A percentile compares a stretch with the other conserved stretches of the same genome.
phyloP scores from a whole-genome alignment of 2,888 invertebrate genomes.

The Campoplex capitator region DNA sequence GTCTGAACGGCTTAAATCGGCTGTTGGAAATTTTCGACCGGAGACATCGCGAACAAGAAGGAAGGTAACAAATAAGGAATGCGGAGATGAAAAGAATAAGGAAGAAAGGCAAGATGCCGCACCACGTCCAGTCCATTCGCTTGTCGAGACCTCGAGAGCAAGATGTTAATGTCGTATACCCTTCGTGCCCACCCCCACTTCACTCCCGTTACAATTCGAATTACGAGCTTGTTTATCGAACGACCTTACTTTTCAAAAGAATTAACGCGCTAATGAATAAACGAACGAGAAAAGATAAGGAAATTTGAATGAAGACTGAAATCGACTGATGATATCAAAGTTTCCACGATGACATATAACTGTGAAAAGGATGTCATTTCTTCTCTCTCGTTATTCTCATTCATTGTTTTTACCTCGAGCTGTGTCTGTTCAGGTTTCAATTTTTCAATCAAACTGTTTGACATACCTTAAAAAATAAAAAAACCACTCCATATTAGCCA shows the following conservation, averaged over 20 bases:
- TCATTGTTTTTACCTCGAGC: not conserved
- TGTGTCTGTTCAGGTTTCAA: not conserved
- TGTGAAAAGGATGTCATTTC: not conserved
- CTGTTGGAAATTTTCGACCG: constrained; percentile 34
- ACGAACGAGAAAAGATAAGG: constrained; percentile 1
- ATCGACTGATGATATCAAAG: not conserved
- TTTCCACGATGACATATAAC: not conserved
- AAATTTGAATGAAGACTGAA: not conserved
- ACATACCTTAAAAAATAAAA: not conserved
- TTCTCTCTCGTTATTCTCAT: not conserved
- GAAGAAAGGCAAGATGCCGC: constrained; percentile 22
- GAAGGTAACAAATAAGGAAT: constrained; percentile 30
- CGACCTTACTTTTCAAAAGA: constrained; percentile 14
- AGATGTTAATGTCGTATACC: constrained; percentile 71
- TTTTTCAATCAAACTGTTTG: not conserved
- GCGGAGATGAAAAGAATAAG: constrained; percentile 42
- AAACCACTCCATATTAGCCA: not conserved
- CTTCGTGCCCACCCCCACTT: constrained; percentile 31
- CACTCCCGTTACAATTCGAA: constrained; percentile 58
- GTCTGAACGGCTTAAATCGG: not conserved
- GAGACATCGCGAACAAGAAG: constrained; percentile 35
- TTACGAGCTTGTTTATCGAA: constrained; percentile 60
- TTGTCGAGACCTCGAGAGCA: constrained; percentile 54
- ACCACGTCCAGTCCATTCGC: constrained; percentile 27
- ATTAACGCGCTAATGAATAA: not conserved